Percentiles rank a stretch among this genome's conserved stretches.
These are phyloP conservation scores for Siderastrea radians DNA, from an alignment of 92 coral and sea anemone genomes.

Conservation along the genomic window DNA sequence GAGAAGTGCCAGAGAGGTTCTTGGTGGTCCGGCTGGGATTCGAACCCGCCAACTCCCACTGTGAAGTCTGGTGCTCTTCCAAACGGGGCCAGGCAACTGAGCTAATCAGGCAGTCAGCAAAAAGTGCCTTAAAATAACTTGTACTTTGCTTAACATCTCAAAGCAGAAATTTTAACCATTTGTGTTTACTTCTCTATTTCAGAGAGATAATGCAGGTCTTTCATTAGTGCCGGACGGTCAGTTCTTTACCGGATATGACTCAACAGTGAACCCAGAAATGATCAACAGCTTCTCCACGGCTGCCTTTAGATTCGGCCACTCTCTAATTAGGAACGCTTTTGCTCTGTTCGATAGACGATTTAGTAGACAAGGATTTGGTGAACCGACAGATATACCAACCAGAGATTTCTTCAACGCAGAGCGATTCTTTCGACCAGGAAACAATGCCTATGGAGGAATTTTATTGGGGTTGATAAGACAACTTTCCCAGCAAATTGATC, in stretches of 20 bases:
- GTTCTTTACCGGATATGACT: constrained; percentile 5
- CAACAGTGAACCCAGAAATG: background rate
- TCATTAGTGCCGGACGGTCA: background rate
- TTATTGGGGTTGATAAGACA: background rate
- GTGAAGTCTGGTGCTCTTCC: too few species aligned
- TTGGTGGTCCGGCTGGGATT: too few species aligned
- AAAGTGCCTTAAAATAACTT: too few species aligned
- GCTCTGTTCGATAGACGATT: background rate
- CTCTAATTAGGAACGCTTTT: constrained; percentile 16
- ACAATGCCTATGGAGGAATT: constrained; percentile 16
- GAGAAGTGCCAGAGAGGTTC: too few species aligned
- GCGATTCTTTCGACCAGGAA: background rate
- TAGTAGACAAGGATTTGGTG: background rate
- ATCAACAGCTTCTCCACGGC: constrained; percentile 24
- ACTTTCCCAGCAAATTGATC: background rate
- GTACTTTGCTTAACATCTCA: too few species aligned
- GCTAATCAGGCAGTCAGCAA: too few species aligned
- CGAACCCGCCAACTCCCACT: too few species aligned
- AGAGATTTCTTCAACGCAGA: constrained; percentile 25
- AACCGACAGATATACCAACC: background rate
- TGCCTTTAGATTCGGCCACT: constrained; percentile 46
- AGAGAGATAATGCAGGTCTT: background rate
- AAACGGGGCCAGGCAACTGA: too few species aligned
- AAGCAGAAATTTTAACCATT: background rate
- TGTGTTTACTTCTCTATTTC: background rate